Base-by-base conservation (phyloP, 2,888 invertebrate species). In the Ectemnius continuus region DNA sequence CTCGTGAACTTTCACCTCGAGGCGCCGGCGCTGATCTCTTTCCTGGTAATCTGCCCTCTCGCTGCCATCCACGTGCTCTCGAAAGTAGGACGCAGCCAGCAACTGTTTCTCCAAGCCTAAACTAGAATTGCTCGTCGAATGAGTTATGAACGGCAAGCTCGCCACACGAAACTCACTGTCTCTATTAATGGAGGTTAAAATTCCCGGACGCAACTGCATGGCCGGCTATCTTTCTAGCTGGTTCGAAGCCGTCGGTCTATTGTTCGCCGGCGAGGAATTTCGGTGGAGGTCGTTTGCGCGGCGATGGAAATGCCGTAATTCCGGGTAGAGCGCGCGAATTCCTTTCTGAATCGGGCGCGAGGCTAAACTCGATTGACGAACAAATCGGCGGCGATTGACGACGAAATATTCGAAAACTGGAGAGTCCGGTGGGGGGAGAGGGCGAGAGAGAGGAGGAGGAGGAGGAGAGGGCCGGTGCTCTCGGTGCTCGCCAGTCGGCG, bases 391-490 rank as follows among this genome's bases (percentile, higher is more conserved):
- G 72, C 72, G 36, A 78, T 76, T 75, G 76, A 70, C 73, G 75
- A 78, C 52, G 85, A 84, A 83, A 86, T 86, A 84, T 85, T 84
- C 84, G 85, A 85, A 86, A 85, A 86, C 84, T 81, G 70, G 73
- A 69, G 76, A 75, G 73, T 60, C 56, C 66, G n/a, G n/a, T n/a
- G n/a, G n/a, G n/a, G n/a, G n/a, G n/a, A n/a, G n/a, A n/a, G n/a
- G n/a, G n/a, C n/a, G n/a, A n/a, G n/a, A n/a, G n/a, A n/a, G n/a
- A n/a, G n/a, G n/a, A n/a, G n/a, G n/a, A n/a, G n/a, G n/a, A n/a
- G n/a, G n/a, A n/a, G n/a, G n/a, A n/a, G n/a, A n/a, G n/a, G n/a
- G n/a, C n/a, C n/a, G n/a, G n/a, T n/a, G n/a, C n/a, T 48, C 6
- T 2, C 16, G 2, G 4, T 4, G 8, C 36, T 11, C 14, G 52